phyloP scores from a whole-genome alignment of 2,797 vertebrate genomes.

The Mormyrus hasselquistii region DNA sequence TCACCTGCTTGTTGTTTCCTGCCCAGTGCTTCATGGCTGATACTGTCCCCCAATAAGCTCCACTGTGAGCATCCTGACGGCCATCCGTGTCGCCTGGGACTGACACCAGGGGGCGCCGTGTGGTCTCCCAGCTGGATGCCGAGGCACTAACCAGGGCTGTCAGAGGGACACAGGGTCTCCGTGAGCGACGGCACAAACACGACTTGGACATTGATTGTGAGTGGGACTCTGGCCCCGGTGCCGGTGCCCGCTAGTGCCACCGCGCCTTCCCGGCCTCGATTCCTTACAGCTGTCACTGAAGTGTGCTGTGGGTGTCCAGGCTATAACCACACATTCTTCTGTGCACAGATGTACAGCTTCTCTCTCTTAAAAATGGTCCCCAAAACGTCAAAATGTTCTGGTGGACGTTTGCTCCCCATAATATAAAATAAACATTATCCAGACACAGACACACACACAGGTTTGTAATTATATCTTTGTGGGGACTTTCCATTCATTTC shows the following conservation, averaged over 20 bases:
- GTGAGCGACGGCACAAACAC: constrained; percentile 63
- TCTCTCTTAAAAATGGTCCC: not conserved
- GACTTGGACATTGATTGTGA: constrained; percentile 51
- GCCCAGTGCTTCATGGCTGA: not conserved
- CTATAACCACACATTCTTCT: constrained; percentile 30
- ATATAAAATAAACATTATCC: no score
- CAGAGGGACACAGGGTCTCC: constrained; percentile 58
- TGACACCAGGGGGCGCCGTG: constrained; percentile 61
- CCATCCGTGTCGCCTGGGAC: constrained; percentile 38
- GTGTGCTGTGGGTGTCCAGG: constrained; percentile 29
- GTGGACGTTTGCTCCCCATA: no score
- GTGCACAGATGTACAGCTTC: constrained; percentile 1
- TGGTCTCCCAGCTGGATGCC: constrained; percentile 66
- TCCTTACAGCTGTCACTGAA: not conserved
- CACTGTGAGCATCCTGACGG: not conserved
- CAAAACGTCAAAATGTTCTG: no score
- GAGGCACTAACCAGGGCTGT: constrained; percentile 70
- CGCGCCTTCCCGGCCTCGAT: not conserved
- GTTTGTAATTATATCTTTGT: not conserved
- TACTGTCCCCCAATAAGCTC: not conserved
- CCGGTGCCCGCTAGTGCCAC: not conserved
- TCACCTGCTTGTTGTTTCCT: not conserved
- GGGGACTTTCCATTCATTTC: not conserved
- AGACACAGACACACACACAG: not conserved
- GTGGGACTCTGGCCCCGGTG: constrained; percentile 10